A percentile compares a stretch with the other conserved stretches of the same genome.
Conservation (phyloP, 2,797 vertebrate species). For the Centropyge bicolor region DNA sequence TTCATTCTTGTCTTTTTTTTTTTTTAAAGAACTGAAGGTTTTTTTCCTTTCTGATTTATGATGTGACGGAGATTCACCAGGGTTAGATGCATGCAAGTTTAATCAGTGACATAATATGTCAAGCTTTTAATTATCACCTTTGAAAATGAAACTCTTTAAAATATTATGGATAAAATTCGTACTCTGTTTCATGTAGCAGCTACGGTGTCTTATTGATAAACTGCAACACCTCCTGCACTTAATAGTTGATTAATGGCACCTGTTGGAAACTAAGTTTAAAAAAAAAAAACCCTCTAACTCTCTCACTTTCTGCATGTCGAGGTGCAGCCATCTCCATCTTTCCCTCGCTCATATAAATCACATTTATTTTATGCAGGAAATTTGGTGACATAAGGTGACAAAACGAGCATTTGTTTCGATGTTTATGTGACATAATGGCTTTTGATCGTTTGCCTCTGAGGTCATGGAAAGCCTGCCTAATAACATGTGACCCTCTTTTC, state of each 20-base stretch:
- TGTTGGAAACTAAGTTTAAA: slow-evolving; percentile 4
- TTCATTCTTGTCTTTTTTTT: background rate
- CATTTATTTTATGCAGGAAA: background rate
- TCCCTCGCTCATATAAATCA: too few relatives aligned
- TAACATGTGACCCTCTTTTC: slow-evolving; percentile 30
- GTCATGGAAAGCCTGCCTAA: slow-evolving; percentile 28
- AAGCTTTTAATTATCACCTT: background rate
- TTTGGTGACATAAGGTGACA: background rate
- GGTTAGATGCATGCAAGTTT: background rate
- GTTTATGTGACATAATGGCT: slow-evolving; percentile 6
- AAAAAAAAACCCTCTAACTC: background rate
- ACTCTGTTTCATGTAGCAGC: background rate
- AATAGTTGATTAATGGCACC: background rate
- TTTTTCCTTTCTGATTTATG: background rate
- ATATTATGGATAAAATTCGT: background rate
- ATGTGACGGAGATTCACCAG: background rate
- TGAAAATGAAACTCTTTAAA: background rate
- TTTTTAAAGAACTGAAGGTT: background rate
- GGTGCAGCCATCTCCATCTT: background rate
- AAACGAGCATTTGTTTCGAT: slow-evolving; percentile 3
- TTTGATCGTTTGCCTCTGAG: slow-evolving; percentile 20
- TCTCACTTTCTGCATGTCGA: background rate
- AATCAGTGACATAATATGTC: background rate
- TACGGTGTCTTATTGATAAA: slow-evolving; percentile 10
- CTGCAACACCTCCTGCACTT: background rate